phyloP scores from a whole-genome alignment of 2,797 vertebrate species.

The Spinus pinus region DNA sequence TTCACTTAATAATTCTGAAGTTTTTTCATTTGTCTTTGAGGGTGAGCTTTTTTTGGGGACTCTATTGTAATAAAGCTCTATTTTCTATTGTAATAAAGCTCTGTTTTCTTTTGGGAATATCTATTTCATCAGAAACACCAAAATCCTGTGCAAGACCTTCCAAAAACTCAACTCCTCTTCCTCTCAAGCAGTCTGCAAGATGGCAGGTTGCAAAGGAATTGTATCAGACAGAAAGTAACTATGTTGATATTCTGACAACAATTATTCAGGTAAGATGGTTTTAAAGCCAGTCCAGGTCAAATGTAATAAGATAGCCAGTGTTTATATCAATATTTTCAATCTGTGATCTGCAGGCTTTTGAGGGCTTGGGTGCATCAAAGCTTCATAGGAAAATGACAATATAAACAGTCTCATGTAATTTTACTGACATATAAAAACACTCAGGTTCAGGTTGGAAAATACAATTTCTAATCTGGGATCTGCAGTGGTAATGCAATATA shows the following conservation, averaged over 20 bases:
- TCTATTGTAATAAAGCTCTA: not conserved
- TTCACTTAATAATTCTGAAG: not conserved
- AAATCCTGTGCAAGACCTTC: conserved; percentile 80
- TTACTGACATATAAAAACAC: not conserved
- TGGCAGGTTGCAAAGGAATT: conserved; percentile 99
- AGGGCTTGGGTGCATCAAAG: not conserved
- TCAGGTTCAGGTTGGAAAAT: not conserved
- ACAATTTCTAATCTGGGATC: not conserved
- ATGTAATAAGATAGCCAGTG: not conserved
- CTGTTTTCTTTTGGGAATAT: not conserved
- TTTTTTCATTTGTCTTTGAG: not conserved
- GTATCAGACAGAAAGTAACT: conserved; percentile 98
- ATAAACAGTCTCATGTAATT: not conserved
- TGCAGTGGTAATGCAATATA: not conserved
- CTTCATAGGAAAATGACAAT: not conserved
- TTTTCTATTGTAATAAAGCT: not conserved
- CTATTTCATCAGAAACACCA: conserved; percentile 72
- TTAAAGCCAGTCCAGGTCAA: not conserved
- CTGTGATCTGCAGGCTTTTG: not conserved
- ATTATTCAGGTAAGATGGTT: conserved; percentile 85
- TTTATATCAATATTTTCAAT: not conserved
- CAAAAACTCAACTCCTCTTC: conserved; percentile 85
- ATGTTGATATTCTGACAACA: conserved; percentile 94
- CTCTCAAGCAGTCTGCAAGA: conserved; percentile 91
- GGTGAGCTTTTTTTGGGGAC: not conserved